phyloP scores from a whole-genome alignment of 2,797 vertebrate genomes.

The Gila robusta region DNA sequence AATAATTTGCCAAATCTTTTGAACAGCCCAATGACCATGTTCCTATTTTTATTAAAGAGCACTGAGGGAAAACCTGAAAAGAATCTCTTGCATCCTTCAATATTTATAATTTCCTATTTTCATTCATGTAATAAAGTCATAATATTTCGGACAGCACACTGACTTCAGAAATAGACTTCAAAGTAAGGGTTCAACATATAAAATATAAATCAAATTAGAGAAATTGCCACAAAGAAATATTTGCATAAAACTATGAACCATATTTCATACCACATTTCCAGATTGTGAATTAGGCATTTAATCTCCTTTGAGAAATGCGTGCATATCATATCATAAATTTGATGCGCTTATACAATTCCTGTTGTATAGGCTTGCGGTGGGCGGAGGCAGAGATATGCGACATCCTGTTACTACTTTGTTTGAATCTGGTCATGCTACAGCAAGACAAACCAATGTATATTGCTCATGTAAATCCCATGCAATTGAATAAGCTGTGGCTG shows the following conservation, averaged over 20 bases:
- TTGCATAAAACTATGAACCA: slow-evolving; percentile 17
- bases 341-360: slow-evolving; percentile 39
- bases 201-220: slow-evolving; percentile 1
- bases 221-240: neutral
- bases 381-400: slow-evolving; percentile 6
- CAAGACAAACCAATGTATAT: slow-evolving; percentile 34
- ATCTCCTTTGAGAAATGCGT: slow-evolving; percentile 49
- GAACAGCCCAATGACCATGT: slow-evolving; percentile 17
- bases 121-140: neutral
- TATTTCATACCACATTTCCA: slow-evolving; percentile 42
- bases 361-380: slow-evolving; percentile 29
- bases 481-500: slow-evolving; percentile 45
- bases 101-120: slow-evolving; percentile 2
- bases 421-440: slow-evolving; percentile 28
- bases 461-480: slow-evolving; percentile 36
- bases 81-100: neutral
- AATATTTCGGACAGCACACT: neutral
- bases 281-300: slow-evolving; percentile 52
- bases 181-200: neutral
- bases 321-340: slow-evolving; percentile 43
- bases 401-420: slow-evolving; percentile 43
- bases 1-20: slow-evolving; percentile 25
- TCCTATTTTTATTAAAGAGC: slow-evolving; percentile 5
- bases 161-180: neutral
- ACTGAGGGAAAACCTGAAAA: neutral